Evolutionary conservation across 2,113 vertebrate genomes (phyloP).

Genomic region (Lophochroa leadbeateri): DNA sequence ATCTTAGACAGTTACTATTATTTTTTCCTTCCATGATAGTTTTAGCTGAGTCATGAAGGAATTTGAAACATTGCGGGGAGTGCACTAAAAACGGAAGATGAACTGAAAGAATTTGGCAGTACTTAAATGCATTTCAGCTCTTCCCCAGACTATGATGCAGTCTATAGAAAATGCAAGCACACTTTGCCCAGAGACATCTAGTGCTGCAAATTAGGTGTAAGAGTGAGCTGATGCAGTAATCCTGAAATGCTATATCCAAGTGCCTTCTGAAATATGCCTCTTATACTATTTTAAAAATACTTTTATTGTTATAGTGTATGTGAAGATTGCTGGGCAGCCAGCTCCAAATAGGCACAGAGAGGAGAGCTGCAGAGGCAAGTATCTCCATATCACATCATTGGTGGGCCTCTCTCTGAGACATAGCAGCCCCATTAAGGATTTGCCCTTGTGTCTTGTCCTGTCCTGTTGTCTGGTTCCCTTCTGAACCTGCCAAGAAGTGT

Average conservation of each 20-base stretch:
- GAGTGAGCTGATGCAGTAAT: not conserved
- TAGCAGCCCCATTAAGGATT: not conserved
- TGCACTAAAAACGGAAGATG: conserved; percentile 40
- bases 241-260: not conserved
- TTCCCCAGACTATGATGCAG: conserved; percentile 33
- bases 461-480: not conserved
- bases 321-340: not conserved
- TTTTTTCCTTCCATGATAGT: not conserved
- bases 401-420: not conserved
- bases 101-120: conserved; percentile 23
- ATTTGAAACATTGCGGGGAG: conserved; percentile 3
- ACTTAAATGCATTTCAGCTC: conserved; percentile 18
- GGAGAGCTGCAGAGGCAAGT: not conserved
- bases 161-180: conserved; percentile 40
- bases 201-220: conserved; percentile 27
- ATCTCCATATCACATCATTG: rapidly evolving
- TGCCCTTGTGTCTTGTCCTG: not conserved
- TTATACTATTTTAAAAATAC: not conserved
- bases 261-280: not conserved
- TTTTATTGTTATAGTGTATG: not conserved
- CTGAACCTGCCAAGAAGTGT: not conserved
- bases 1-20: not conserved
- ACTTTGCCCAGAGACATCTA: conserved; percentile 19
- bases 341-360: not conserved
- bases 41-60: conserved; percentile 55